Evolutionary conservation across 2,113 vertebrate genomes (phyloP).

Genomic region (Hiodon tergisus): DNA sequence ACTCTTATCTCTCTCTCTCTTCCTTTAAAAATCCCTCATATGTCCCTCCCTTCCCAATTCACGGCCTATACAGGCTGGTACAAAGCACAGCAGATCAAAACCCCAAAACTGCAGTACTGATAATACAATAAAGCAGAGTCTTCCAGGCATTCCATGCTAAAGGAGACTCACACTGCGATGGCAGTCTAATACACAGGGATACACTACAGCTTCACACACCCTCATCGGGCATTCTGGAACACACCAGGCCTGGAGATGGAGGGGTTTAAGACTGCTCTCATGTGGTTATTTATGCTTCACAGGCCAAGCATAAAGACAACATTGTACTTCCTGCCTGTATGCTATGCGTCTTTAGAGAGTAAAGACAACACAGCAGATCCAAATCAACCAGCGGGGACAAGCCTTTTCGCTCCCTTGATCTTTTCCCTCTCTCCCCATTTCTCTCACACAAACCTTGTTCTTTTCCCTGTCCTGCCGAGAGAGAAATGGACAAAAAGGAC

Average conservation of each 20-base stretch:
- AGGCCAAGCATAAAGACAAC: neutral
- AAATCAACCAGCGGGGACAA: neutral
- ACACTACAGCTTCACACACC: neutral
- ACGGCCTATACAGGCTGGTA: neutral
- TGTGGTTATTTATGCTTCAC: neutral
- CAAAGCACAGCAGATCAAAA: neutral
- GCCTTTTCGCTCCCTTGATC: too few relatives aligned
- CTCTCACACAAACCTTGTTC: slow-evolving; percentile 21
- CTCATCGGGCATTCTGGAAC: neutral
- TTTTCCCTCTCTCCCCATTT: neutral
- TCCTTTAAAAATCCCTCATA: slow-evolving; percentile 34
- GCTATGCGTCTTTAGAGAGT: neutral
- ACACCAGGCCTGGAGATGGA: neutral
- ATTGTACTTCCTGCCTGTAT: neutral
- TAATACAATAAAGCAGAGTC: too few relatives aligned
- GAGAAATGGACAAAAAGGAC: slow-evolving; percentile 48
- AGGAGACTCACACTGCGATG: too few relatives aligned
- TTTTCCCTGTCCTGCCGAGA: slow-evolving; percentile 27
- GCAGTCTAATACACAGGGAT: neutral
- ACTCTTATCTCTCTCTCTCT: neutral
- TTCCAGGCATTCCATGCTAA: neutral
- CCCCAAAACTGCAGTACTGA: neutral
- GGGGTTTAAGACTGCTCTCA: neutral
- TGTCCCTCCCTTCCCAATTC: slow-evolving; percentile 10
- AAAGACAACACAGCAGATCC: neutral